Evolutionary conservation across 2,888 invertebrate genomes (phyloP), one percentile per base, ranked within the genome.

Genomic region (Dinocampus coccinellae): DNA sequence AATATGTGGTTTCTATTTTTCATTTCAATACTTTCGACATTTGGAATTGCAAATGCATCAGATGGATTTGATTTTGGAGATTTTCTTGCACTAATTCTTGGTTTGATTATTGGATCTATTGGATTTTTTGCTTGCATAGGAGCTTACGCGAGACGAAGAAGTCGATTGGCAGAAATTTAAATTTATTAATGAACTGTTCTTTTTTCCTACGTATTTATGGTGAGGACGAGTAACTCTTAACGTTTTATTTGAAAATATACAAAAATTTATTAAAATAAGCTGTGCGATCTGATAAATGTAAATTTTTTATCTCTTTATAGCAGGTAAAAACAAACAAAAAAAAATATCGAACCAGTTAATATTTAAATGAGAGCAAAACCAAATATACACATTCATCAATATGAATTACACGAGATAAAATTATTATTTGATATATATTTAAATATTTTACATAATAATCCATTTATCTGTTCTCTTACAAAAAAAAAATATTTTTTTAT

Each of bases 101-200:
- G 92, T 0, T 79, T 93, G 52, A 88, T 90, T 55, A 89, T 92
- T 53, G 89, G 90, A 60, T 89, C 90, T 29, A 83, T 92, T 72
- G 91, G 91, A 79, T 90, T 93, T 72, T 88, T 93, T 66, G 92
- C 92, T 24, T 93, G 92, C 86, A 88, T 93, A 81, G 93, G 93
- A 42, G 91, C 91, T 77, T 92, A 93, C 82, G 92, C 93, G 22
- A 89, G 93, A 81, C 91, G 90, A 84, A 89, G 89, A 85, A 90
- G 90, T 63, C 80, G 80, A 64, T 78, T 85, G 73, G 86, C 88
- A 77, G 81, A 83, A n/a, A 70, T 88, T 57, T 81, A 67, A 77
- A 20, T 16, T 33, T 16, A 69, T 39, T 69, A 34, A 26, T n/a
- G 16, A 4, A 68, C 42, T 42, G n/a, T 13, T 58, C n/a, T 4